Conservation (phyloP, 1,140 invertebrate species). For the Gonioctena quinquepunctata region DNA sequence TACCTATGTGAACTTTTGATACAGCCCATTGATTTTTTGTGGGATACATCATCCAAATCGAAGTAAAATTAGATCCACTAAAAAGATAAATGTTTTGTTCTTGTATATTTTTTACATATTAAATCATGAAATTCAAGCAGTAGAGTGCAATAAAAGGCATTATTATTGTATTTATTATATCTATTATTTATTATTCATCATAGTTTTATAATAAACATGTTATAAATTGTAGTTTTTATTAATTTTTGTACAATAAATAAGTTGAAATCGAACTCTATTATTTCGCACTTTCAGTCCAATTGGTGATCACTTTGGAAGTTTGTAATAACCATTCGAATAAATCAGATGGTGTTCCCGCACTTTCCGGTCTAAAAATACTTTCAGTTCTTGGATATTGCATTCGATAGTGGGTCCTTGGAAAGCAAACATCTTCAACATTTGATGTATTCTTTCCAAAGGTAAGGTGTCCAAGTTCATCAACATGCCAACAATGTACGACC, state of each 20-base stretch:
- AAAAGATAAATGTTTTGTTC: too few relatives aligned
- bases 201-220: background rate
- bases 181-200: background rate
- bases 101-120: too few relatives aligned
- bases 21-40: too few relatives aligned
- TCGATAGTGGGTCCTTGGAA: constrained; percentile 84
- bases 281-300: background rate
- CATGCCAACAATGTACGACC: constrained; percentile 97
- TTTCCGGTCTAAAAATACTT: constrained; percentile 90
- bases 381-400: constrained; percentile 84
- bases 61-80: too few relatives aligned
- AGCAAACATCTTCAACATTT: constrained; percentile 97
- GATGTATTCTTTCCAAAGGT: constrained; percentile 91
- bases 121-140: too few relatives aligned
- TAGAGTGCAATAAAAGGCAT: too few relatives aligned
- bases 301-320: constrained; percentile 70
- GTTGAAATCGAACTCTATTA: background rate
- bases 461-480: constrained; percentile 92
- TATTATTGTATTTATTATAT: too few relatives aligned
- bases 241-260: background rate
- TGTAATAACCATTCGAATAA: constrained; percentile 84
- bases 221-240: background rate
- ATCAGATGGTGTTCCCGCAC: constrained; percentile 86
- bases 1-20: too few relatives aligned
- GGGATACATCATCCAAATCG: too few relatives aligned